A percentile compares a stretch with the other conserved stretches of the same genome.
These are phyloP conservation scores for Paedocypris micromegethes DNA, from an alignment of 2,797 vertebrate species.

Conservation along the genomic window DNA sequence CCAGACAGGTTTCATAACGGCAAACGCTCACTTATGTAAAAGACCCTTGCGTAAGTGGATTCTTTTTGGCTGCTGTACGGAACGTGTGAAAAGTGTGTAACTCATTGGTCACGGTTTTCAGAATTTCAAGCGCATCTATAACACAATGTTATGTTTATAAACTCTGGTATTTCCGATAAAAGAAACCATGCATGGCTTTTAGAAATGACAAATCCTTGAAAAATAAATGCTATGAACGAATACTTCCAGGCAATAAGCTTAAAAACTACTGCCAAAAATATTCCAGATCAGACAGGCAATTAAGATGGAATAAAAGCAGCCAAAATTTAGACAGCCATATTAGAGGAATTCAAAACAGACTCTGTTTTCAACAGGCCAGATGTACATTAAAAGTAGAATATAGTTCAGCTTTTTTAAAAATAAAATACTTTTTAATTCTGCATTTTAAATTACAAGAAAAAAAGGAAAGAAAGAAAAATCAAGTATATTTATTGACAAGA, in stretches of 20 bases:
- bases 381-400: too few species aligned
- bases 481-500: too few species aligned
- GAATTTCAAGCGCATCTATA: too few species aligned
- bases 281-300: conserved; percentile 13
- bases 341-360: conserved; percentile 21
- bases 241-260: too few species aligned
- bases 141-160: too few species aligned
- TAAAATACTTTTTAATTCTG: too few species aligned
- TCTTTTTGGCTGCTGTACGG: background rate
- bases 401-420: too few species aligned
- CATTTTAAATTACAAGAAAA: too few species aligned
- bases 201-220: background rate
- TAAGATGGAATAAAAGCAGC: conserved; percentile 8
- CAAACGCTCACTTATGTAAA: conserved; percentile 18
- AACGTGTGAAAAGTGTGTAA: conserved; percentile 13
- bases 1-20: conserved; percentile 23
- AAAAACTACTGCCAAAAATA: conserved; percentile 3
- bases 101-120: conserved; percentile 2
- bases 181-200: background rate
- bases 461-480: too few species aligned
- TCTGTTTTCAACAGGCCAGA: background rate
- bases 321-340: conserved; percentile 26
- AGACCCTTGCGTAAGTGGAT: conserved; percentile 4
- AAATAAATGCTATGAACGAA: background rate
- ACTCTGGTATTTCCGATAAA: background rate